Conservation (phyloP, 2,797 vertebrate species). For the Lepilemur ruficaudatus region DNA sequence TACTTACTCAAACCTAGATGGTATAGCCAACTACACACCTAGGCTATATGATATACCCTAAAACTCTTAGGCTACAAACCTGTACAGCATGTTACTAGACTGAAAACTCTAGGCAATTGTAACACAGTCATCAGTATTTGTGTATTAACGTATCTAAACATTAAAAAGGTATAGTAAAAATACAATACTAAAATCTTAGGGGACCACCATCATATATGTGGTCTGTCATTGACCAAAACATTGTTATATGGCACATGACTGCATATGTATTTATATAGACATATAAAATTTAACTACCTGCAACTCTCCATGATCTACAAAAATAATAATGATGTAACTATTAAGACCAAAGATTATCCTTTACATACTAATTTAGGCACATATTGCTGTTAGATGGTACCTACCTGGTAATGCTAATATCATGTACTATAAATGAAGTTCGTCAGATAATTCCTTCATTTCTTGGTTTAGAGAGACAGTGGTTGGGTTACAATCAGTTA, state of each 20-base stretch:
- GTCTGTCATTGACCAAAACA: not conserved
- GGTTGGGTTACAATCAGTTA: not conserved
- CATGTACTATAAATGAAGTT: not conserved
- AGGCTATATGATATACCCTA: not conserved
- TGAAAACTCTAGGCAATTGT: not conserved
- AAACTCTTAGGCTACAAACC: not conserved
- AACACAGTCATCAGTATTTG: not conserved
- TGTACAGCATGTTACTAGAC: not conserved
- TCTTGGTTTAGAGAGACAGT: not conserved
- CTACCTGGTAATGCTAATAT: not conserved
- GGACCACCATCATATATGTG: not conserved
- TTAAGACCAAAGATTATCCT: not conserved
- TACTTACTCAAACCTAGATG: not conserved
- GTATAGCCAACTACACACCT: not conserved
- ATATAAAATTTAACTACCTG: not conserved
- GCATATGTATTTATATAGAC: not conserved
- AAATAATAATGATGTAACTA: not conserved
- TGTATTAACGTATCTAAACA: not conserved
- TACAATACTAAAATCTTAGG: not conserved
- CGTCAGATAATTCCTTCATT: not conserved
- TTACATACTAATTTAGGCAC: not conserved
- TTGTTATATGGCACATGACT: not conserved
- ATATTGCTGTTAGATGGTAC: not conserved
- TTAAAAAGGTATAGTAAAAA: not conserved
- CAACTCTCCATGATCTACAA: not conserved